A percentile compares a stretch with the other conserved stretches of the same genome.
phyloP scores from a whole-genome alignment of 2,113 vertebrate genomes.

The Parus major region DNA sequence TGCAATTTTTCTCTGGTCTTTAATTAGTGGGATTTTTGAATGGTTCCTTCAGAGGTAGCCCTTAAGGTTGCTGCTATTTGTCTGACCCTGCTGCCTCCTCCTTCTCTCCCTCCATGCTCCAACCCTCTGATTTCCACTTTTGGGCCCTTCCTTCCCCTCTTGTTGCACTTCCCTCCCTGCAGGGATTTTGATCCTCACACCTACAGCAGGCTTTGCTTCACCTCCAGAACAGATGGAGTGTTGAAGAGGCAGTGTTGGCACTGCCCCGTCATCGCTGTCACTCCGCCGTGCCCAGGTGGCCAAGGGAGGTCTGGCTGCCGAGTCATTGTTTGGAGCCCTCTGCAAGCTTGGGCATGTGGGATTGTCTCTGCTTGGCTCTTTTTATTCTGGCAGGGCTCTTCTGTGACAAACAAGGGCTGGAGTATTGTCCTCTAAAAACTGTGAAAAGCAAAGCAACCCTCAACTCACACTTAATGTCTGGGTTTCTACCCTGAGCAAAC shows the following conservation, averaged over 20 bases:
- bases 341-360: neutral
- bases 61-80: neutral
- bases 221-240: neutral
- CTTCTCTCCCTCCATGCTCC: neutral
- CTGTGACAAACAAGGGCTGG: neutral
- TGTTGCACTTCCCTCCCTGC: neutral
- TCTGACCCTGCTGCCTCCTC: neutral
- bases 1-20: neutral
- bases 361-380: neutral
- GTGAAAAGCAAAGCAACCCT: neutral
- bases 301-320: neutral
- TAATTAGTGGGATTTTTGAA: slow-evolving; percentile 1
- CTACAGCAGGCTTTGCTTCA: neutral
- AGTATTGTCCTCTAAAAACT: neutral
- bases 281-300: neutral
- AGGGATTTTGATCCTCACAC: neutral
- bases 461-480: neutral
- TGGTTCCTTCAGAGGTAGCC: neutral
- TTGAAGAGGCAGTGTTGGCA: neutral
- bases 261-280: neutral
- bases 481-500: neutral
- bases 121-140: neutral
- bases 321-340: slow-evolving; percentile 21
- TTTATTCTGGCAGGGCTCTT: neutral
- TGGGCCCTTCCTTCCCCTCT: neutral